These are phyloP conservation scores for Melopsittacus undulatus DNA, from an alignment of 2,797 vertebrate genomes.

Conservation along the genomic window DNA sequence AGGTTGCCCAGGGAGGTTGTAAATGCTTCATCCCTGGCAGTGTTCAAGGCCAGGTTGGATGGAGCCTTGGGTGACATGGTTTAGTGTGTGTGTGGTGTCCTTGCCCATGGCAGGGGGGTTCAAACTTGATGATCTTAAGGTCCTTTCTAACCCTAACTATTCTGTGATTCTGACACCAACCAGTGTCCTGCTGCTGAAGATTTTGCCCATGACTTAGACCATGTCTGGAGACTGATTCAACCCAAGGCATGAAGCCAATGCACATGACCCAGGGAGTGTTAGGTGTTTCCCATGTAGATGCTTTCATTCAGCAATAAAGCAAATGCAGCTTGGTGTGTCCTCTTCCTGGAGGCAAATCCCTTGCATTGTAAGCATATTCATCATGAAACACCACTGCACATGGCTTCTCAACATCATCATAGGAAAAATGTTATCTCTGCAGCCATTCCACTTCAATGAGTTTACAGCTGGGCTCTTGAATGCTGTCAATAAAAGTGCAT, in stretches of 20 bases:
- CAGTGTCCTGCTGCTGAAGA: neutral
- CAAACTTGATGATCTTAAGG: neutral
- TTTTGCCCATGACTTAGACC: neutral
- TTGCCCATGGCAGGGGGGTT: neutral
- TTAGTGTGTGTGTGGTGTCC: neutral
- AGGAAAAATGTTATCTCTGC: neutral
- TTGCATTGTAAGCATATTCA: neutral
- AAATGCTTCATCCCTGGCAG: neutral
- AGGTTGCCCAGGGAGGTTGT: neutral
- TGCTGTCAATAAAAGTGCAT: neutral
- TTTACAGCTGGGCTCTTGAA: neutral
- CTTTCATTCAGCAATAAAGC: slow-evolving; percentile 1
- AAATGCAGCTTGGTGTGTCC: neutral
- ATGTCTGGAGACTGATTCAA: neutral
- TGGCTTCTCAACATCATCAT: neutral
- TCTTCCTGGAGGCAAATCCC: slow-evolving; percentile 35
- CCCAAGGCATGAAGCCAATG: neutral
- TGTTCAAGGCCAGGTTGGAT: neutral
- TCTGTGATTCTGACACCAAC: neutral
- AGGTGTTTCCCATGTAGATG: slow-evolving; percentile 13
- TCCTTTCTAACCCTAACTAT: neutral
- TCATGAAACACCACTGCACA: neutral
- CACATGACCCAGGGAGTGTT: slow-evolving; percentile 6
- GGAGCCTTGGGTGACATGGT: neutral
- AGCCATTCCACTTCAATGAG: neutral